Evolutionary conservation across 2,113 vertebrate genomes (phyloP), one percentile per base, ranked within the genome.

Genomic region (Campylomormyrus tamandua): DNA sequence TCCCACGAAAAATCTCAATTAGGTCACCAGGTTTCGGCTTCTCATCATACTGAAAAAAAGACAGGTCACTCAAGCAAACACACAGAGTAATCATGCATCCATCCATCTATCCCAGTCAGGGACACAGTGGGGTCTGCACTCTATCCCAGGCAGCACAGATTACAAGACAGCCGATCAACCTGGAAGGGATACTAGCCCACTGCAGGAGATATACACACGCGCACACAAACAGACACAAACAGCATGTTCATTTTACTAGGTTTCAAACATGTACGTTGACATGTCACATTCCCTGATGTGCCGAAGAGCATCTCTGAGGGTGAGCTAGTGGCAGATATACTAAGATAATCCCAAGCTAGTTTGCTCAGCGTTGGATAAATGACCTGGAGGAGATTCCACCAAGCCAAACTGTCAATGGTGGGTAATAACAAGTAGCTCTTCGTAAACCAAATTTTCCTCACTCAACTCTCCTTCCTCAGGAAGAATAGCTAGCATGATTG

Each of bases 1-100:
- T 19, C 21, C 93, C 92, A 48, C 97, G 94, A 90, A 94, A 95
- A 90, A 98, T 96, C 92, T 98, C 97, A 1, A 98, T 97, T 92
- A 97, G 90, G 92, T 97, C 97, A 24, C 97, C 96, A 5, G 49
- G 92, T n/a, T 96, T 90, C 31, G 96, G 96, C 86, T 96, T 95
- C 87, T 91, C 46, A 0, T 95, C 93, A 90, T 92, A 93, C 94
- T 95, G 90, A 53, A 45, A 91, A 50, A 74, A 80, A 24, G 46
- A n/a, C 17, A 42, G 8, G 74, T 42, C 74, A 46, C 89, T 52
- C 80, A 48, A 42, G 21, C 21, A 62, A 45, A 21, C 49, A 58
- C 46, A 66, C 56, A 31, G 7, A 70, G 24, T 24, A 56, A n/a
- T 2, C 74, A 42, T 31, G 3, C 83, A 11, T 77, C 70, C 70